Base-by-base conservation (phyloP, 2,113 vertebrate species). In the Tylochromis polylepis region DNA sequence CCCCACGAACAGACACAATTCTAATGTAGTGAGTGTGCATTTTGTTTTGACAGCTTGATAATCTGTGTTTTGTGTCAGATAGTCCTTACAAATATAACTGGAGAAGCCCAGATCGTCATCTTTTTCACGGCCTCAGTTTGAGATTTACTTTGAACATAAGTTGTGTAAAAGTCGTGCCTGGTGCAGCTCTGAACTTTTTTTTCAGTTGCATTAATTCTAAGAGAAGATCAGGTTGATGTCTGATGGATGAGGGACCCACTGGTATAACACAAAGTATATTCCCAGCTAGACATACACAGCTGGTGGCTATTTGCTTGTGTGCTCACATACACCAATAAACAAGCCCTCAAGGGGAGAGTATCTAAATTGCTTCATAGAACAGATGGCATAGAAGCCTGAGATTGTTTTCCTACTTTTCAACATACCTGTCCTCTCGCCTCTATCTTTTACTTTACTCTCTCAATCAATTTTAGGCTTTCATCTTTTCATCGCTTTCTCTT, bases 371-470 rank as follows among this genome's bases (percentile, higher is more conserved):
- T 83, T 58, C 53, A 22, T 85, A 84, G 92, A 91, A 78, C 87
- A 92, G 89, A 91, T 92, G 91, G 84, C 87, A 83, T 24, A 12
- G 27, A 83, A 83, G 62, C 85, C 79, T 24, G 49, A 56, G 38
- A 79, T 80, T 85, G 82, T 57, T 91, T 83, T 8, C 60, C 85
- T 85, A 51, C 78, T 11, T 27, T 88, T 79, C 80, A 58, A 49
- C 78, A 59, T 65, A 22, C 53, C 72, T 83, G 79, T 86, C 55
- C 56, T 43, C 12, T 82, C 75, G 8, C n/a, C 51, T 57, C 65
- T 59, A n/a, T 38, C 43, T 75, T 81, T 75, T 7, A 18, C 72
- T 67, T 83, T 29, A 15, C 49, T 79, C 85, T 75, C 36, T 87
- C 87, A 86, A 79, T 86, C 83, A 88, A 72, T 85, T 75, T 46